Evolutionary conservation across 2,797 vertebrate species (phyloP).

Genomic region (Eleutherodactylus coqui): DNA sequence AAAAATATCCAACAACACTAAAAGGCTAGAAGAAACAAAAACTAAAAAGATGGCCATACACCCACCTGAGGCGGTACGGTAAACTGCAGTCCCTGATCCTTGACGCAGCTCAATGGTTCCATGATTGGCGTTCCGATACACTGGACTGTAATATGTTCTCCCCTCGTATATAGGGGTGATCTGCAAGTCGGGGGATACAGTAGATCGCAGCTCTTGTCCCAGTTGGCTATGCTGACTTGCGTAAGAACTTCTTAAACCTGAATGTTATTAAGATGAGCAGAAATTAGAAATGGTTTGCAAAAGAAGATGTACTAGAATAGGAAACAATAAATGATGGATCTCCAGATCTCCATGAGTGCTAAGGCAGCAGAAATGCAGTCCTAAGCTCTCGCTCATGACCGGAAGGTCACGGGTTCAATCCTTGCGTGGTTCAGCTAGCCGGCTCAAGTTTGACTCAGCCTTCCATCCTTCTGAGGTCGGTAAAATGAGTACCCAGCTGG

Average conservation of each 20-base stretch:
- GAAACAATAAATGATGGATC: neutral
- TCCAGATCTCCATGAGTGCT: no score
- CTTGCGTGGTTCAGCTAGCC: no score
- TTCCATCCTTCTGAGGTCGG: no score
- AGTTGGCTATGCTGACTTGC: slow-evolving; percentile 93
- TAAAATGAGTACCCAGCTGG: no score
- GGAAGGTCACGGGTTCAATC: no score
- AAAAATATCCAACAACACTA: no score
- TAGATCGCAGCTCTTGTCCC: slow-evolving; percentile 86
- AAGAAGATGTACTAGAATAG: no score
- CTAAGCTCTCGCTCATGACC: no score
- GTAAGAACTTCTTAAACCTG: slow-evolving; percentile 91
- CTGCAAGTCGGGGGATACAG: slow-evolving; percentile 90
- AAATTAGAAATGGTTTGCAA: neutral
- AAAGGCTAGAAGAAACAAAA: no score
- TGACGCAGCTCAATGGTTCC: slow-evolving; percentile 80
- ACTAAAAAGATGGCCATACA: no score
- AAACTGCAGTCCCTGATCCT: slow-evolving; percentile 83
- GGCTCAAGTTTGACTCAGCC: no score
- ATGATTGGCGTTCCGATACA: slow-evolving; percentile 89
- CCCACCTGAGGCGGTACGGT: slow-evolving; percentile 88
- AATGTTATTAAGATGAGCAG: slow-evolving; percentile 9
- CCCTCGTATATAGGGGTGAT: slow-evolving; percentile 97
- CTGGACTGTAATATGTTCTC: slow-evolving; percentile 87
- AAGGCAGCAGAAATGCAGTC: no score